Conservation (phyloP, 2,888 invertebrate species). For the Papilio elwesi region DNA sequence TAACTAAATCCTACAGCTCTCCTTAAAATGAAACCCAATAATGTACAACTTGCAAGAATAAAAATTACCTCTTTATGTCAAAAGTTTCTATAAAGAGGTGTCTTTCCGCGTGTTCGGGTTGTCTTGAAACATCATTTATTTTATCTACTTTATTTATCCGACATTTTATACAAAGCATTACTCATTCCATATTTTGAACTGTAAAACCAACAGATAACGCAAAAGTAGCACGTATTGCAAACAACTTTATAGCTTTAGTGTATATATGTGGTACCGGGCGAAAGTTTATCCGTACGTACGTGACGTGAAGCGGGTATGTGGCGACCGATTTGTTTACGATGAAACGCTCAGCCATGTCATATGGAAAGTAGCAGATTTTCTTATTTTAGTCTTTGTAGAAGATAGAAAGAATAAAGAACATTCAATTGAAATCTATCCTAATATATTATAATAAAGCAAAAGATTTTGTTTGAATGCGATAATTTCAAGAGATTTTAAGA, state of each 20-base stretch:
- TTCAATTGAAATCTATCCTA: background rate
- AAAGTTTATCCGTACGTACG: constrained; percentile 30
- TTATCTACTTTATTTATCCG: constrained; percentile 7
- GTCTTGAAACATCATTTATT: constrained; percentile 1
- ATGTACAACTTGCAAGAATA: too few relatives aligned
- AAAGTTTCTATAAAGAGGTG: background rate
- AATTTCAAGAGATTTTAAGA: too few relatives aligned
- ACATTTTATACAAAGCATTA: constrained; percentile 1
- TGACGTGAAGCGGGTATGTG: constrained; percentile 23
- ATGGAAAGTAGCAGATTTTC: constrained; percentile 6
- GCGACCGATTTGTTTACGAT: constrained; percentile 21
- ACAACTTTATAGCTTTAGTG: constrained; percentile 18
- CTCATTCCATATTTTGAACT: background rate
- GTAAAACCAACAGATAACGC: constrained; percentile 9
- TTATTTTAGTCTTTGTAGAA: background rate
- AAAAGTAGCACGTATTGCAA: constrained; percentile 21
- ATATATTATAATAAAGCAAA: too few relatives aligned
- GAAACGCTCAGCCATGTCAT: constrained; percentile 8
- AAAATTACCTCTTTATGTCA: too few relatives aligned
- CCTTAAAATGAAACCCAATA: too few relatives aligned
- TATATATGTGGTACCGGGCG: constrained; percentile 9
- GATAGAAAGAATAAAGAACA: background rate
- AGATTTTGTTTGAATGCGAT: too few relatives aligned
- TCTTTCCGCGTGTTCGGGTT: background rate
- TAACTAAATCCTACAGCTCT: too few relatives aligned